phyloP scores from a whole-genome alignment of 2,113 vertebrate species.

The Merops nubicus region DNA sequence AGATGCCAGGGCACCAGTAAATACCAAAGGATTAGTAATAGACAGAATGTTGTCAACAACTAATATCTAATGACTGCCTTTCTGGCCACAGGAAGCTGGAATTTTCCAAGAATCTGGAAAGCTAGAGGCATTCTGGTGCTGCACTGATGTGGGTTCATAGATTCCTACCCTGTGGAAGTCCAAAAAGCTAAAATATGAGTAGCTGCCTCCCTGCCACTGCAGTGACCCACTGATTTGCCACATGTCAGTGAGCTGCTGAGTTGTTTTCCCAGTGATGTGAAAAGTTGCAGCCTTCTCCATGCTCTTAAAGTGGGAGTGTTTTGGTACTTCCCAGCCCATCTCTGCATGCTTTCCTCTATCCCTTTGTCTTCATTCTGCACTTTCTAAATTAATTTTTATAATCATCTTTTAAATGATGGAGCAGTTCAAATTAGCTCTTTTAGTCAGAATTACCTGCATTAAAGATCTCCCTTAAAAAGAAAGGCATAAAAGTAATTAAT shows the following conservation, averaged over 20 bases:
- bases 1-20: background rate
- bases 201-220: background rate
- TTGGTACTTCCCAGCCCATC: background rate
- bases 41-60: background rate
- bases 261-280: background rate
- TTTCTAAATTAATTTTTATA: conserved; percentile 27
- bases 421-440: conserved; percentile 33
- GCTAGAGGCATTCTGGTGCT: fast-evolving
- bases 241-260: fast-evolving
- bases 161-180: background rate
- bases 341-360: background rate
- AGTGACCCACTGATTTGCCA: fast-evolving
- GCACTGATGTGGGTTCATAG: fast-evolving
- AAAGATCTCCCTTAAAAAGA: conserved; percentile 37
- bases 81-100: background rate
- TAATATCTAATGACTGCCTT: background rate
- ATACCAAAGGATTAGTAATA: background rate
- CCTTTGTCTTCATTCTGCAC: background rate
- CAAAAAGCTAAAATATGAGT: fast-evolving
- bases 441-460: conserved; percentile 56
- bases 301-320: fast-evolving
- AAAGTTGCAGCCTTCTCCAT: background rate
- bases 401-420: conserved; percentile 40
- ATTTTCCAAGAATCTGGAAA: background rate
- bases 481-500: conserved; percentile 67